Evolutionary conservation across 2,888 invertebrate species (phyloP).

Genomic region (Oligia fasciuncula): DNA sequence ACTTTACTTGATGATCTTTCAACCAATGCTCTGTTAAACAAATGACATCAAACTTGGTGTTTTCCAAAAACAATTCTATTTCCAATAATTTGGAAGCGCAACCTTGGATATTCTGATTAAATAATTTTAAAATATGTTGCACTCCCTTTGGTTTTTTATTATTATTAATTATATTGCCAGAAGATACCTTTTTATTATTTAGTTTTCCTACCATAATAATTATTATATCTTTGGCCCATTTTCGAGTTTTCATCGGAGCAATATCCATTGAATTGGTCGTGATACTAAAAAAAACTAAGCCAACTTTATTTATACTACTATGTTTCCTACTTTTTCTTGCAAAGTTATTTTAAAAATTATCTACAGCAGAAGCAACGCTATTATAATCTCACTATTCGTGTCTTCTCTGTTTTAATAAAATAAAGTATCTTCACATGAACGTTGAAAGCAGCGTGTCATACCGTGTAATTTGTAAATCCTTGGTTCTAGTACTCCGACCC

Average conservation of each 20-base stretch:
- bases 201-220: neutral
- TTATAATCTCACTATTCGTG: neutral
- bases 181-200: too few relatives aligned
- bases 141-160: too few relatives aligned
- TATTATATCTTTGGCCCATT: neutral
- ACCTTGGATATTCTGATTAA: too few relatives aligned
- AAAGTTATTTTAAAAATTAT: neutral
- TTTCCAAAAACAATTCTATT: too few relatives aligned
- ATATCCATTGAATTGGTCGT: neutral
- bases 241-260: neutral
- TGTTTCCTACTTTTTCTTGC: neutral
- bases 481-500: slow-evolving; percentile 8
- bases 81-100: too few relatives aligned
- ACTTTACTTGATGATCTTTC: too few relatives aligned
- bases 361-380: neutral
- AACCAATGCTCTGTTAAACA: too few relatives aligned
- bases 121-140: too few relatives aligned
- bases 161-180: too few relatives aligned
- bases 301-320: neutral
- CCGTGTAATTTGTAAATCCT: slow-evolving; percentile 40
- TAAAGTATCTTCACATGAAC: slow-evolving; percentile 1
- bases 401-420: slow-evolving; percentile 3
- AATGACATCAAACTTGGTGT: too few relatives aligned
- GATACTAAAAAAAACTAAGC: neutral
- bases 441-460: slow-evolving; percentile 25